These are phyloP conservation scores for Kryptolebias ocellatus DNA, from an alignment of 2,797 vertebrate species.

Conservation along the genomic window DNA sequence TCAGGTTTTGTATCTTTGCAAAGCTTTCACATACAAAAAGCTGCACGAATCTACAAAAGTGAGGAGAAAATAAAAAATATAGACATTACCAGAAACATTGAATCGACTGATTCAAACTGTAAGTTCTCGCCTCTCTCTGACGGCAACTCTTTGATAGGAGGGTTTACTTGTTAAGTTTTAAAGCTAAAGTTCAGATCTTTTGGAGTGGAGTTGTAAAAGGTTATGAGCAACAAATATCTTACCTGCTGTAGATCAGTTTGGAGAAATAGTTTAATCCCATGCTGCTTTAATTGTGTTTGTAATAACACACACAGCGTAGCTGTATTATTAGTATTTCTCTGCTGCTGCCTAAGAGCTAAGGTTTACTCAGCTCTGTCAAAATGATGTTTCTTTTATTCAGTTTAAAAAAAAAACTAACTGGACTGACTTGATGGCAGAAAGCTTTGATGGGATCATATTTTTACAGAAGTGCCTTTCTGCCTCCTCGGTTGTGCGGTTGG, in stretches of 20 bases:
- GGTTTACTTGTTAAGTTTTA: too few relatives aligned
- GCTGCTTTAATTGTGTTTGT: neutral
- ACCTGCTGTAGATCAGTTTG: too few relatives aligned
- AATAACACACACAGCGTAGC: too few relatives aligned
- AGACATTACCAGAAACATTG: too few relatives aligned
- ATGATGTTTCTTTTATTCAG: neutral
- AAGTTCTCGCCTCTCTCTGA: neutral
- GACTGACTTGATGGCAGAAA: neutral
- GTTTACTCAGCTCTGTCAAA: neutral
- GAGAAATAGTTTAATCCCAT: too few relatives aligned
- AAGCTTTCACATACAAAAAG: too few relatives aligned
- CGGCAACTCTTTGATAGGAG: neutral
- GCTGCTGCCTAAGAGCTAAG: neutral
- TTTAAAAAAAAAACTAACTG: too few relatives aligned
- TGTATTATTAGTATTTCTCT: neutral
- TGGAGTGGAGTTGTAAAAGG: too few relatives aligned
- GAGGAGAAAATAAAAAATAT: too few relatives aligned
- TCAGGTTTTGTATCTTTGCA: neutral
- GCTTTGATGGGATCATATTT: neutral
- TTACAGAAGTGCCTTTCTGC: neutral
- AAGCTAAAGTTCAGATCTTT: too few relatives aligned
- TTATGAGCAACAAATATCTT: too few relatives aligned
- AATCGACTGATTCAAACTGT: neutral
- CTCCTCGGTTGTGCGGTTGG: neutral
- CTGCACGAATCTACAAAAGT: neutral